Conservation (phyloP, 2,113 vertebrate genomes). For the Upupa epops region DNA sequence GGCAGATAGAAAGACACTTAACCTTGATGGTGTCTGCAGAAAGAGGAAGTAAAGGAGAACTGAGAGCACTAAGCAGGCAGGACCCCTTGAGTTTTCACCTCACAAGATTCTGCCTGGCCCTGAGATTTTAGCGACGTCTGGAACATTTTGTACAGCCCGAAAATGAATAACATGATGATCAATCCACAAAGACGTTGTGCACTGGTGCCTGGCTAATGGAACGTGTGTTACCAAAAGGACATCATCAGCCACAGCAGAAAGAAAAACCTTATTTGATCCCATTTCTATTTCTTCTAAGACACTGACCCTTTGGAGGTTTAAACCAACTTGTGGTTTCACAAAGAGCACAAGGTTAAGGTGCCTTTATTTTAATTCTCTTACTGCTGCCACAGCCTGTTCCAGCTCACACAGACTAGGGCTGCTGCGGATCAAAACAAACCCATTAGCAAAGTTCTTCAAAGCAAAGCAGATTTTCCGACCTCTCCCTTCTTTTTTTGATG, state of each 20-base stretch:
- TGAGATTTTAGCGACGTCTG: background rate
- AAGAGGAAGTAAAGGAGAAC: no score
- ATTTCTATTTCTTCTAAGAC: background rate
- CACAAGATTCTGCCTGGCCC: background rate
- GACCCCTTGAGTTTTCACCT: background rate
- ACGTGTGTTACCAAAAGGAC: background rate
- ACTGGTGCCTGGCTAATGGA: background rate
- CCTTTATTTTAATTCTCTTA: background rate
- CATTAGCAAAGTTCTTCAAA: conserved; percentile 46
- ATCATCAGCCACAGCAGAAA: background rate
- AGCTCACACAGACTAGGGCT: background rate
- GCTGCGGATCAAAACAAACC: conserved; percentile 24
- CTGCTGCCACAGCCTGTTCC: background rate
- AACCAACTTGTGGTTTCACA: accelerated
- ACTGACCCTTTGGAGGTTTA: background rate
- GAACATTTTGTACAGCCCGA: background rate
- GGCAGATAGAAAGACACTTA: background rate
- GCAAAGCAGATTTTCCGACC: conserved; percentile 20
- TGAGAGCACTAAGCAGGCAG: background rate
- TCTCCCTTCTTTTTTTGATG: conserved; percentile 40
- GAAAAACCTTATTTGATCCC: background rate
- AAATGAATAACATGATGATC: background rate
- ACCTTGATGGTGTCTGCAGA: background rate
- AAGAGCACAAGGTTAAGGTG: background rate
- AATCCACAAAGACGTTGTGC: background rate